Base-by-base conservation (phyloP, 2,888 invertebrate species). In the Eucriotettix oculatus region DNA sequence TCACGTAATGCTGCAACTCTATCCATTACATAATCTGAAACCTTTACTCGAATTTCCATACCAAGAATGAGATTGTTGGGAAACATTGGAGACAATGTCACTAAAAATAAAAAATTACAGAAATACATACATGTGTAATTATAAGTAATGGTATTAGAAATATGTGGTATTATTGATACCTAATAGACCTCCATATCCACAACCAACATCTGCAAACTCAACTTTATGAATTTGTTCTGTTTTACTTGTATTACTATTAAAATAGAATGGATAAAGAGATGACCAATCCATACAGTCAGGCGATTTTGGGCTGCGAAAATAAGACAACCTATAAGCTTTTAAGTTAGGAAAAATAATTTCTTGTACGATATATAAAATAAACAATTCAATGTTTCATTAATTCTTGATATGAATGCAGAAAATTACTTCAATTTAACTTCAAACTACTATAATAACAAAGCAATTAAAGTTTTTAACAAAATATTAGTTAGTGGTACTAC, bases 11-110 rank as follows among this genome's bases (percentile, higher is more conserved):
- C 97, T 66, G 84, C 81, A 58, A 99, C 93, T 66, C 95, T 81
- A 71, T 99, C 96, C 77, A 89, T 87, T 0, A 99, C 99, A 79
- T 96, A 99, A 72, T 98, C 95, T 0, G 96, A 95, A 0, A 99
- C 99, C 77, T 99, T 99, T 0, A 98, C 93, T 62, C 99, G 80
- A 65, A 99, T 98, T 77, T 99, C 99, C 83, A 99, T 83, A 41
- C 99, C 99, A 57, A 99, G 76, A 75, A 95, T 89, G 61, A 94
- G 75, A 57, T 78, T 86, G 1, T 92, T 81, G 1, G 98, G 96
- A 76, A 87, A 99, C 84, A 96, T 84, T 60, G 88, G 79, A 0
- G 96, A 87, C 52, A 99, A 74, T n/a, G 90, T 87, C 56, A 97
- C 91, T 83, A 78, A 54, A 77, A 77, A 56, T 62, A 57, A 16